phyloP scores from a whole-genome alignment of 2,888 invertebrate genomes.

The Andrena fulva region DNA sequence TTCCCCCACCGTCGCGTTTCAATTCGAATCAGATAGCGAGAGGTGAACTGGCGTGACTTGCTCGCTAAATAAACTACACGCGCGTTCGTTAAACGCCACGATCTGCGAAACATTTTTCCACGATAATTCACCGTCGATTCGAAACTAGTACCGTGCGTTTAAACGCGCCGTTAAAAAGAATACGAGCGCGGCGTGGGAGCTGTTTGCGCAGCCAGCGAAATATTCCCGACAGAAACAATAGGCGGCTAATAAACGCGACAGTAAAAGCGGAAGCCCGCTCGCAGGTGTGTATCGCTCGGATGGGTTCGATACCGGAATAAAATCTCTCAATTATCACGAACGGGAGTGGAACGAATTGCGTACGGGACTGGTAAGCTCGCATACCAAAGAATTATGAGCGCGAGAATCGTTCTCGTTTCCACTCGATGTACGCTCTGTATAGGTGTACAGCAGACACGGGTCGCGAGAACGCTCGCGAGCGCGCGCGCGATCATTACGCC shows the following conservation, averaged over 20 bases:
- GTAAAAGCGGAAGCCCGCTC: conserved; percentile 39
- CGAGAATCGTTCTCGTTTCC: conserved; percentile 66
- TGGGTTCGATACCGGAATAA: conserved; percentile 38
- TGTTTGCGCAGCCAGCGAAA: conserved; percentile 7
- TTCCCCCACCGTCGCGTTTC: neutral
- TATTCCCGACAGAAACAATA: conserved; percentile 13
- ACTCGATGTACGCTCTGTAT: neutral
- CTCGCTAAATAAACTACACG: neutral
- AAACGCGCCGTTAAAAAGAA: conserved; percentile 13
- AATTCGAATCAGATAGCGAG: neutral
- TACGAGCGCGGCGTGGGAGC: neutral
- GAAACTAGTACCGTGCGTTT: neutral
- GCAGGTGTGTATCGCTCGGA: conserved; percentile 1
- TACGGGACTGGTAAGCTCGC: conserved; percentile 36
- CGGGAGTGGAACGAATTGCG: conserved; percentile 43
- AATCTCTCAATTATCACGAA: conserved; percentile 50
- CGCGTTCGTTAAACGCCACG: neutral
- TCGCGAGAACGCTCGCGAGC: conserved; percentile 31
- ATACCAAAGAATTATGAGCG: conserved; percentile 66
- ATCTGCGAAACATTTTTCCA: neutral
- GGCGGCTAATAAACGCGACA: conserved; percentile 19
- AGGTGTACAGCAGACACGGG: neutral
- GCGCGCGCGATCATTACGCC: conserved; percentile 77
- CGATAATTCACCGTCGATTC: conserved; percentile 7
- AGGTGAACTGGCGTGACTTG: neutral